Conservation (phyloP, 2,797 vertebrate species). For the Cryptoblepharus egeriae region DNA sequence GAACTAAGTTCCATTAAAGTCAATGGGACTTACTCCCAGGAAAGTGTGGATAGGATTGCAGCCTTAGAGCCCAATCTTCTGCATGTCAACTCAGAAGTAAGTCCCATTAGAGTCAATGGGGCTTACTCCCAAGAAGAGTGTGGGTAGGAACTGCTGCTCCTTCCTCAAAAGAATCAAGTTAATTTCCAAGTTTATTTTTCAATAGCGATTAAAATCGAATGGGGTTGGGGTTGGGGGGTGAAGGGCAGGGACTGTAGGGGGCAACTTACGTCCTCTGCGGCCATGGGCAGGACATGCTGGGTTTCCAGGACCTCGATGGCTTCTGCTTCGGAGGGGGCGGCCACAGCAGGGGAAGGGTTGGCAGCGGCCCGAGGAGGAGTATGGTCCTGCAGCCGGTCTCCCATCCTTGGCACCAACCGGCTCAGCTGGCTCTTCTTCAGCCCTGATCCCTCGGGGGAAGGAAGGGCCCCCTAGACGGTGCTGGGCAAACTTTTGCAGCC, state of each 20-base stretch:
- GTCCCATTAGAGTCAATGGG: too few relatives aligned
- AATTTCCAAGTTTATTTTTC: conserved; percentile 43
- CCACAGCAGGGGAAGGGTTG: conserved; percentile 88
- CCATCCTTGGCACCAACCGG: conserved; percentile 78
- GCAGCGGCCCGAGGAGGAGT: conserved; percentile 63
- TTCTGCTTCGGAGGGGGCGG: conserved; percentile 88
- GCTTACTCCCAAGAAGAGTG: too few relatives aligned
- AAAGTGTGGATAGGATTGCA: too few relatives aligned
- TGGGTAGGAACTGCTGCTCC: too few relatives aligned
- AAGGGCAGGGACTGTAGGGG: not conserved
- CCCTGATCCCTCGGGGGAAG: conserved; percentile 40
- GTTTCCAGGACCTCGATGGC: conserved; percentile 93
- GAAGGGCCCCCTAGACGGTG: conserved; percentile 61
- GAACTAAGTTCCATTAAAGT: too few relatives aligned
- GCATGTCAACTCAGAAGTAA: too few relatives aligned
- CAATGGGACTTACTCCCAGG: too few relatives aligned
- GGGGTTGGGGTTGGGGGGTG: not conserved
- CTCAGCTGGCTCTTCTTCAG: conserved; percentile 49
- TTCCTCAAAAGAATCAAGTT: conserved; percentile 34
- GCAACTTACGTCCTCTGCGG: conserved; percentile 78
- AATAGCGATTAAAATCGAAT: conserved; percentile 59
- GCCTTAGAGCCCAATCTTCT: too few relatives aligned
- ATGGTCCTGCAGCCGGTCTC: conserved; percentile 71
- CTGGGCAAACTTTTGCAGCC: conserved; percentile 71
- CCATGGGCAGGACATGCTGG: conserved; percentile 80